These are phyloP conservation scores for Peromyscus leucopus DNA, from an alignment of 2,113 vertebrate genomes.

Conservation along the genomic window DNA sequence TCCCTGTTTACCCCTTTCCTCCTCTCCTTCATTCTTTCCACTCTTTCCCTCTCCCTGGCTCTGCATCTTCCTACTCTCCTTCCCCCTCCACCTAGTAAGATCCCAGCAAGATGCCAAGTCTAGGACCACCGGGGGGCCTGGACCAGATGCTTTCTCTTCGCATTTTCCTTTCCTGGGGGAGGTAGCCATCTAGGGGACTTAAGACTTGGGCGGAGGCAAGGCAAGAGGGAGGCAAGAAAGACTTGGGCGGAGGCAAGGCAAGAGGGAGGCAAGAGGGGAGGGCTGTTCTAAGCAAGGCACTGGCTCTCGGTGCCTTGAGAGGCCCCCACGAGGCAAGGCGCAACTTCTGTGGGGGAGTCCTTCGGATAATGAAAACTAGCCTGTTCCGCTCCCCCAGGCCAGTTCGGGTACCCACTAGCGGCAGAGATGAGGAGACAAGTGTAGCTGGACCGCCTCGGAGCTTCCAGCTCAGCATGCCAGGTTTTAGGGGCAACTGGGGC, in stretches of 20 bases:
- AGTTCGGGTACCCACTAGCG: neutral
- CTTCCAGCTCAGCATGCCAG: neutral
- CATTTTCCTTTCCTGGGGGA: too few species aligned
- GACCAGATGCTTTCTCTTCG: neutral
- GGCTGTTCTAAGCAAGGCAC: too few species aligned
- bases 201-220: rapidly evolving
- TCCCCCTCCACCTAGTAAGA: too few species aligned
- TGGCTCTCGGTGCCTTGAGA: rapidly evolving
- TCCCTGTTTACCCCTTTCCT: neutral
- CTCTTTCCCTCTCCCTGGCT: neutral
- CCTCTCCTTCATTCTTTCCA: neutral
- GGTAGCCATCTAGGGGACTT: rapidly evolving
- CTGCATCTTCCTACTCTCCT: neutral
- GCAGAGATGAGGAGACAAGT: rapidly evolving
- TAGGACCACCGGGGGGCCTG: rapidly evolving
- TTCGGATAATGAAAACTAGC: rapidly evolving
- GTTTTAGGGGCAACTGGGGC: neutral
- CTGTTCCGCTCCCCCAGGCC: rapidly evolving
- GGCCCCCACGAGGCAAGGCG: rapidly evolving
- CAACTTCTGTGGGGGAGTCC: neutral
- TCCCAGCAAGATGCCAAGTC: rapidly evolving
- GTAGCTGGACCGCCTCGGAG: too few species aligned
- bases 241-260: rapidly evolving
- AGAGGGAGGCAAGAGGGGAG: rapidly evolving
- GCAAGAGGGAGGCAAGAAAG: rapidly evolving